Base-by-base conservation (phyloP, 1,140 invertebrate species). In the Druon quercuslanigerum region DNA sequence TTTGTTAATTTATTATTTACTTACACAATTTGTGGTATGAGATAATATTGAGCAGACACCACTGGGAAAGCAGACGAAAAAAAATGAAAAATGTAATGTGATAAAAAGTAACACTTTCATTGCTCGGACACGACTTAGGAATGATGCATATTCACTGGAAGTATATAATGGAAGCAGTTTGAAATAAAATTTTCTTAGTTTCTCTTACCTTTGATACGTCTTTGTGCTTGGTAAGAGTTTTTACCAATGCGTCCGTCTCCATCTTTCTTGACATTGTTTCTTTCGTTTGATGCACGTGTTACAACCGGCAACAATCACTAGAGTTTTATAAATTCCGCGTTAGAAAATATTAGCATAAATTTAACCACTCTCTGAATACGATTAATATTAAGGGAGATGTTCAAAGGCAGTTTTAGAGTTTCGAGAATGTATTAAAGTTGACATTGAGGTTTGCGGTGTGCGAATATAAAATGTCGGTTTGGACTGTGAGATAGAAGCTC, bases 191-290 rank as follows among this genome's bases (percentile, higher is more conserved):
- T 60, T 6, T n/a, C 1, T 16, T 40, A 40, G 13, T 66, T 66
- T 13, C 20, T 40, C 0, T 46, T 66, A 66, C 60, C 60, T 66
- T 66, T 66, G 60, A 66, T 33, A 33, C n/a, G 9, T 66, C 13
- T 40, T 66, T 8, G 60, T 40, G 60, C 25, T 40, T 66, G 60
- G 60, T 33, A 66, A 66, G 2, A 66, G 46, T 40, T 66, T 66
- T 40, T 40, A 66, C 60, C 25, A 66, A 40, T 40, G 60, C 60
- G 25, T 16, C 25, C 60, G 60, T 66, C 60, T 66, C 60, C 60
- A 66, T 66, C 25, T 66, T 66, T 66, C 60, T 25, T 16, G 60
- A 66, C 60, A 66, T 66, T 66, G 25, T 40, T 66, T 66, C 60
- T 66, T 66, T 40, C 13, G 60, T 56, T 11, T 40, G 5, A 16